Base-by-base conservation (phyloP, 2,888 invertebrate genomes). In the Metallyticus violacea region DNA sequence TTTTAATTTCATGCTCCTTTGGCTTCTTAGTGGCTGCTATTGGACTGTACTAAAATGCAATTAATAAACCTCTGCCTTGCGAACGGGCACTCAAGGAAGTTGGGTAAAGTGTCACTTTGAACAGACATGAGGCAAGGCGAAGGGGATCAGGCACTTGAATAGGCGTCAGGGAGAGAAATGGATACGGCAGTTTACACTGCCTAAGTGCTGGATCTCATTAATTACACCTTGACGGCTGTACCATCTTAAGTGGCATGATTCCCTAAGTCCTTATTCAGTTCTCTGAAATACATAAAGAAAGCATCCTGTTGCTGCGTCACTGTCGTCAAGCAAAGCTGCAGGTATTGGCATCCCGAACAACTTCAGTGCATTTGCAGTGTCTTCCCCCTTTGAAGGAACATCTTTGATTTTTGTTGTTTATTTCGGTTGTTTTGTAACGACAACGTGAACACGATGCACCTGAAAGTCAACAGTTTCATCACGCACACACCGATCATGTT, bases 171-270 rank as follows among this genome's bases (percentile, higher is more conserved):
- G 83, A 77, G 83, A 26, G 40, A 62, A 84, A 81, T 81, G 85
- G 85, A 29, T 85, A 85, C 85, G 87, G 80, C 87, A 87, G 87
- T 87, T 87, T 87, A 86, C 86, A 87, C 76, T 86, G 86, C 78
- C 87, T 87, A 87, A 87, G 87, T 87, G 86, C 86, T 84, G 85
- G 84, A 87, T 87, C 85, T 83, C 87, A 87, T 87, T 87, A 87
- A 87, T 87, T 87, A 85, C 40, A 87, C 81, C 87, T 79, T 86
- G 87, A 87, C 87, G 82, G 28, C 77, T 79, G 29, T 79, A 85
- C 40, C 40, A 62, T 62, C 40, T 62, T 62, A 62, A 62, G 40
- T 62, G 40, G 22, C 40, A 62, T 4, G 0, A 15, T 9, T 15
- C 22, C 77, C 77, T 77, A 77, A n/a, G 77, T 15, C 40, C 40